Conservation (phyloP, 2,888 invertebrate species). For the Amblyjoppa fuscipennis region DNA sequence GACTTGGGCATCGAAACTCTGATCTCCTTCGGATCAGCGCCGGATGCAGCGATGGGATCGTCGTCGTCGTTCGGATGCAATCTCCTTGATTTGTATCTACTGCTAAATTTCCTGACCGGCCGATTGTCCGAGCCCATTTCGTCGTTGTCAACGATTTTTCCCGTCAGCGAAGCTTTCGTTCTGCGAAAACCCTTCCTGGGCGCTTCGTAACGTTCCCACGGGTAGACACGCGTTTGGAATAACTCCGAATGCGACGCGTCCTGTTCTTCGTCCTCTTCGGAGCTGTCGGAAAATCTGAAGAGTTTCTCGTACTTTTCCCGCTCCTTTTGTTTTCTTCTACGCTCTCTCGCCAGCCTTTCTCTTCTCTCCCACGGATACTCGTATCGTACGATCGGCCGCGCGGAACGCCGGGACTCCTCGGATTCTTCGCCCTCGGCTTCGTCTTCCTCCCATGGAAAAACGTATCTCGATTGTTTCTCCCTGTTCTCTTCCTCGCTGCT, state of each 20-base stretch:
- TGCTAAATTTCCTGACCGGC: constrained; percentile 75
- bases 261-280: constrained; percentile 68
- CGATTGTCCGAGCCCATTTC: constrained; percentile 70
- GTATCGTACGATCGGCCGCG: constrained; percentile 69
- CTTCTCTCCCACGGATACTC: constrained; percentile 83
- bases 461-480: constrained; percentile 71
- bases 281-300: constrained; percentile 45
- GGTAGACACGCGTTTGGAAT: constrained; percentile 62
- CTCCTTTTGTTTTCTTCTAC: constrained; percentile 54
- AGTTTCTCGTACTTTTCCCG: constrained; percentile 55
- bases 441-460: constrained; percentile 79
- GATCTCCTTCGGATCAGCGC: constrained; percentile 65
- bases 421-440: constrained; percentile 65
- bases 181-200: constrained; percentile 56
- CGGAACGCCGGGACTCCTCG: constrained; percentile 66
- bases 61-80: constrained; percentile 26
- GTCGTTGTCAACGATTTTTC: constrained; percentile 65
- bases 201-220: constrained; percentile 72
- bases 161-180: constrained; percentile 39
- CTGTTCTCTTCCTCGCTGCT: constrained; percentile 56
- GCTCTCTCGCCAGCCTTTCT: constrained; percentile 75
- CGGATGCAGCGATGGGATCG: constrained; percentile 45
- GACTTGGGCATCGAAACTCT: constrained; percentile 63
- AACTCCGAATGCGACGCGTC: constrained; percentile 47
- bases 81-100: constrained; percentile 72